Conservation (phyloP, 2,888 invertebrate species). For the Drosophila paramelanica region DNA sequence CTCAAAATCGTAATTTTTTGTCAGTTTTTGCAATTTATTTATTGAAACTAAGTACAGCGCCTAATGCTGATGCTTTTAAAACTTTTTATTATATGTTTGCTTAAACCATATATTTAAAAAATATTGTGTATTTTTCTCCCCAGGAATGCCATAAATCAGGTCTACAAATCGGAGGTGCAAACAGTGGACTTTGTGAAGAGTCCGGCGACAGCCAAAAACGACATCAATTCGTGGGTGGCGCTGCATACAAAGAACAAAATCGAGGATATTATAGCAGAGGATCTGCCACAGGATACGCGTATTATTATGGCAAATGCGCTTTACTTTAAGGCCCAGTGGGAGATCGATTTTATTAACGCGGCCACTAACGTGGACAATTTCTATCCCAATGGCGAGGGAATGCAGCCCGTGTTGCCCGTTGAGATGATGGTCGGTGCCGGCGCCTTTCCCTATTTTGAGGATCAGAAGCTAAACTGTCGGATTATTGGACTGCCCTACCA, state of each 20-base stretch:
- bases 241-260: constrained; percentile 87
- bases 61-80: too few species aligned
- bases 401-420: constrained; percentile 80
- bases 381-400: constrained; percentile 85
- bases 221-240: constrained; percentile 88
- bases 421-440: constrained; percentile 89
- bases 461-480: constrained; percentile 85
- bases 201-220: constrained; percentile 83
- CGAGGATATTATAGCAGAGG: constrained; percentile 85
- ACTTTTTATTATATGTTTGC: too few species aligned
- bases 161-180: constrained; percentile 86
- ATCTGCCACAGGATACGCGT: constrained; percentile 86
- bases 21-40: too few species aligned
- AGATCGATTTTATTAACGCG: constrained; percentile 86
- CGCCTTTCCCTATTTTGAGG: constrained; percentile 86
- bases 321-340: constrained; percentile 88
- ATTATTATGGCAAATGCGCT: constrained; percentile 88
- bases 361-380: constrained; percentile 86
- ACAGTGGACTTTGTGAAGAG: constrained; percentile 86
- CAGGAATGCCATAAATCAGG: constrained; percentile 83
- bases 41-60: too few species aligned
- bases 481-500: constrained; percentile 89
- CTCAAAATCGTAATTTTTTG: too few species aligned
- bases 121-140: constrained; percentile 3
- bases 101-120: too few species aligned